Evolutionary conservation across 1,140 invertebrate genomes (phyloP), one percentile per base, ranked within the genome.

Genomic region (Chelonus insularis): DNA sequence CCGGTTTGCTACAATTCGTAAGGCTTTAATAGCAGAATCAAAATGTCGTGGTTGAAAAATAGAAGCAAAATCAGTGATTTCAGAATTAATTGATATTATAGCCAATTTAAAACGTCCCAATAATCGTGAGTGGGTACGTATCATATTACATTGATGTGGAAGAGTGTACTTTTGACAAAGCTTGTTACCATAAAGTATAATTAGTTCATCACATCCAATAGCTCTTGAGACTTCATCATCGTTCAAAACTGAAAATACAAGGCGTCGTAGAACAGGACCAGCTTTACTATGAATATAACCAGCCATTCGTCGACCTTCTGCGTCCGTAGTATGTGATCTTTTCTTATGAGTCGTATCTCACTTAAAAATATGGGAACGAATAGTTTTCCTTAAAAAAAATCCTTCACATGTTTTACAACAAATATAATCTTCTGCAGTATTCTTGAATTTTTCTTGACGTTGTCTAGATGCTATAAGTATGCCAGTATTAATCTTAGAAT

Each of bases 171-270:
- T 69, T 3, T 57, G 23, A 51, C 61, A 65, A 25, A 67, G 37
- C 52, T 66, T 66, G 54, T 70, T 70, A 12, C 56, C 65, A 63
- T 65, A 68, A 2, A 60, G 18, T 18, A 70, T 68, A 8, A 67
- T 6, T 1, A 70, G 36, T 50, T 62, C 41, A 39, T 70, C 69
- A 21, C 67, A 68, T 29, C 58, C 36, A 1, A 70, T 68, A 1
- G 60, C 12, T 14, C 52, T 20, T 5, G 59, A 54, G 2, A 68
- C 48, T 12, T 41, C 36, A 39, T 67, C 67, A 25, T 67, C 60
- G 18, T 45, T 45, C n/a, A 70, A 48, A 20, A 60, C 41, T 9
- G 51, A 64, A 45, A 66, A 59, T 37, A 66, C 41, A n/a, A 60
- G 54, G 16, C 63, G 36, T 51, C 56, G 58, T 8, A 70, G 47